Evolutionary conservation across 1,140 invertebrate species (phyloP).

Genomic region (Drosophila kanapiae): DNA sequence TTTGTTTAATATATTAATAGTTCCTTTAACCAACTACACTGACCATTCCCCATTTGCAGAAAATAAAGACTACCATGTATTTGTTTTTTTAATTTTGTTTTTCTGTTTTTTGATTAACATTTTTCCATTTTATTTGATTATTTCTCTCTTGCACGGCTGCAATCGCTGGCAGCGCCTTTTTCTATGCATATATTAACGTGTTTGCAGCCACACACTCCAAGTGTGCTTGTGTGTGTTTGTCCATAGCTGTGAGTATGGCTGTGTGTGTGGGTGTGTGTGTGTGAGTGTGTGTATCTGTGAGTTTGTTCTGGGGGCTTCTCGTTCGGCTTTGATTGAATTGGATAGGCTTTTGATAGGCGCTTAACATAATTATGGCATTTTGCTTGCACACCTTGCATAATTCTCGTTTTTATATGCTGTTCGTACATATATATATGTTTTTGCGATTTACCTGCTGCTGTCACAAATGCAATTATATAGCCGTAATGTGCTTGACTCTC

Average conservation of each 20-base stretch:
- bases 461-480: constrained; percentile 67
- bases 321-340: constrained; percentile 74
- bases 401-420: constrained; percentile 19
- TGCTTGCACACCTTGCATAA: constrained; percentile 55
- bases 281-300: constrained; percentile 20
- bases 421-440: neutral
- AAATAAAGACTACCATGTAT: constrained; percentile 16
- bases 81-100: constrained; percentile 61
- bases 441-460: constrained; percentile 37
- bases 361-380: constrained; percentile 79
- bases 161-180: constrained; percentile 59
- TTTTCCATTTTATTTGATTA: constrained; percentile 85
- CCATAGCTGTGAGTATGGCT: constrained; percentile 13
- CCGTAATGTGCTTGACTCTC: constrained; percentile 28
- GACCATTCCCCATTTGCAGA: neutral
- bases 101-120: constrained; percentile 81
- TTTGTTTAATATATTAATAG: neutral
- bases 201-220: constrained; percentile 44
- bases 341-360: constrained; percentile 76
- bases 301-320: constrained; percentile 43
- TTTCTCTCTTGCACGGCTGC: constrained; percentile 69
- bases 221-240: constrained; percentile 14
- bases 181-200: constrained; percentile 80
- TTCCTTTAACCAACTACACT: neutral
- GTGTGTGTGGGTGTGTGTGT: constrained; percentile 23